Evolutionary conservation across 2,797 vertebrate species (phyloP).

Genomic region (Hybognathus amarus): DNA sequence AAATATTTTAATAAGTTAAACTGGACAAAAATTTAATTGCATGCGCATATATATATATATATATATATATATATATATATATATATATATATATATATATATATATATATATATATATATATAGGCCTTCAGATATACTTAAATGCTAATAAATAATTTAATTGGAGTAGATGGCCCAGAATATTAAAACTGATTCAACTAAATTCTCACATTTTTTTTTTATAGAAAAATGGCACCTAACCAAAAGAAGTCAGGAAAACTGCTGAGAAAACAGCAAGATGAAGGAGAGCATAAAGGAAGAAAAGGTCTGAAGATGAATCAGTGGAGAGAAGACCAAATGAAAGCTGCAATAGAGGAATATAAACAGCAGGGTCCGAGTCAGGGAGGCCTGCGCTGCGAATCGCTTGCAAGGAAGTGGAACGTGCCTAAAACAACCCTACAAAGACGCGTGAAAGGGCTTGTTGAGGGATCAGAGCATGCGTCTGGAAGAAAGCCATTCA

Average conservation of each 20-base stretch:
- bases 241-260: background rate
- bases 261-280: background rate
- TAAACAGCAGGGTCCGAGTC: background rate
- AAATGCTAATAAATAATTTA: too few species aligned
- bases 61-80: too few species aligned
- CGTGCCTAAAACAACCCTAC: slow-evolving; percentile 14
- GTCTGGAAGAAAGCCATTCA: slow-evolving; percentile 24
- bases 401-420: slow-evolving; percentile 38
- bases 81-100: too few species aligned
- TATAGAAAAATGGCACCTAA: slow-evolving; percentile 9
- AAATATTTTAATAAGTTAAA: too few species aligned
- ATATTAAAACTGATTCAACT: background rate
- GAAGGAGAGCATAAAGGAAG: background rate
- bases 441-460: slow-evolving; percentile 20
- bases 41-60: too few species aligned
- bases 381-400: background rate
- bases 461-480: slow-evolving; percentile 17
- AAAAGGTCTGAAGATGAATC: slow-evolving; percentile 19
- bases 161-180: too few species aligned
- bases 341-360: slow-evolving; percentile 30
- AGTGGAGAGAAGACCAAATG: slow-evolving; percentile 37
- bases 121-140: too few species aligned
- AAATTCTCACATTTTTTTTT: background rate
- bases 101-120: too few species aligned
- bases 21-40: too few species aligned